These are phyloP conservation scores for Nibea coibor DNA, from an alignment of 2,113 vertebrate species.

Conservation along the genomic window DNA sequence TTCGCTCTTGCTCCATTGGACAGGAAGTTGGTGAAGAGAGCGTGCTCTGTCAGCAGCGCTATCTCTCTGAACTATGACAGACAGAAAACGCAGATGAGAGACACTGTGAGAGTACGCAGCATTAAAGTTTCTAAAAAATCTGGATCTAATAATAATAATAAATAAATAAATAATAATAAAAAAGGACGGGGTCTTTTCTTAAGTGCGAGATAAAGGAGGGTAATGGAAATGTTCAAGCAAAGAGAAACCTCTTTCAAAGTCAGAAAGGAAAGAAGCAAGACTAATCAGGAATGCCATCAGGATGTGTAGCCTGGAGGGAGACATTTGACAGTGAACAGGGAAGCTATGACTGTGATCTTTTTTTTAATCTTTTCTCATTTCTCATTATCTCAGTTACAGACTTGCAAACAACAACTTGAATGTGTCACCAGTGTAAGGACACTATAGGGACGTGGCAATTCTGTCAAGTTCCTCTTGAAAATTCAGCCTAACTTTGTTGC, in stretches of 20 bases:
- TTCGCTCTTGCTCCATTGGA: slow-evolving; percentile 69
- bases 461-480: slow-evolving; percentile 12
- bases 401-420: background rate
- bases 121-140: background rate
- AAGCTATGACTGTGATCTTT: slow-evolving; percentile 6
- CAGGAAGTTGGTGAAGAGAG: slow-evolving; percentile 77
- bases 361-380: slow-evolving; percentile 13
- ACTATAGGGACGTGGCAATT: background rate
- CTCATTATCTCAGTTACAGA: slow-evolving; percentile 12
- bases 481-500: background rate
- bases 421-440: background rate
- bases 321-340: slow-evolving; percentile 27
- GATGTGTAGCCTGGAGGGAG: slow-evolving; percentile 7
- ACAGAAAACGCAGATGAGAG: slow-evolving; percentile 33
- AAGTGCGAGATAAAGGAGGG: background rate
- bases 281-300: slow-evolving; percentile 10
- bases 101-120: background rate
- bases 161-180: too few relatives aligned
- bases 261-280: slow-evolving; percentile 10
- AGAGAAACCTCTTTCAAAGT: background rate
- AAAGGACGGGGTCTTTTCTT: background rate
- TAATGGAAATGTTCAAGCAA: background rate
- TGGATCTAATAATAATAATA: background rate
- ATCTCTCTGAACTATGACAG: slow-evolving; percentile 59
- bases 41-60: slow-evolving; percentile 75